Conservation (phyloP, 2,113 vertebrate species). For the Malurus melanocephalus region DNA sequence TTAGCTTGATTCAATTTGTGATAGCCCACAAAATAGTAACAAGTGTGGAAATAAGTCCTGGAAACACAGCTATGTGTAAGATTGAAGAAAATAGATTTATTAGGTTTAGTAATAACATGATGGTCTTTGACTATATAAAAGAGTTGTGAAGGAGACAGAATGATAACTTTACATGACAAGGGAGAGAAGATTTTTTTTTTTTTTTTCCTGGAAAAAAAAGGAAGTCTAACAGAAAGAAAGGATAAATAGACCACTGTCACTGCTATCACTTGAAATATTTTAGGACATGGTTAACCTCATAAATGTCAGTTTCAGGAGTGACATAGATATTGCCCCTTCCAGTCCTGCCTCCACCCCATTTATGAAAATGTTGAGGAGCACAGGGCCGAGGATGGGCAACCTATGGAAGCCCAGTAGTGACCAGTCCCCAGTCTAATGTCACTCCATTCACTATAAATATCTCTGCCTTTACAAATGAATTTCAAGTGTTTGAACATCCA, state of each 20-base stretch:
- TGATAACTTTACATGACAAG: not conserved
- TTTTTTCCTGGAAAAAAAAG: not conserved
- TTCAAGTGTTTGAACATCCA: not conserved
- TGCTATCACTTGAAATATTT: not conserved
- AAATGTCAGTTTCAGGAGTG: not conserved
- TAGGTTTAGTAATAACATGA: not conserved
- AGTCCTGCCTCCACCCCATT: not conserved
- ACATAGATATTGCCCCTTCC: not conserved
- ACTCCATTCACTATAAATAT: fast-evolving
- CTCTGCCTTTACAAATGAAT: not conserved
- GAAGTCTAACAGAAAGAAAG: not conserved
- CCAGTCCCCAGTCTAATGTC: not conserved
- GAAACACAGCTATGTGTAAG: not conserved
- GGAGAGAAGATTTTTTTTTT: not conserved
- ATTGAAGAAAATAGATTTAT: not conserved
- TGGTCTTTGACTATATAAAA: not conserved
- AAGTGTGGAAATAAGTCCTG: not conserved
- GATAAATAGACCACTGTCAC: not conserved
- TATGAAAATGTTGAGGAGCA: not conserved
- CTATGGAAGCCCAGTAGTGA: not conserved
- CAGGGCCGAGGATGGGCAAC: not conserved
- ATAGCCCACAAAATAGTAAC: not conserved
- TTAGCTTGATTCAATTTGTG: not conserved
- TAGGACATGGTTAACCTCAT: not conserved
- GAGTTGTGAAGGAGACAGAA: not conserved